Base-by-base conservation (phyloP, 2,888 invertebrate species). In the Pelosia muscerda region DNA sequence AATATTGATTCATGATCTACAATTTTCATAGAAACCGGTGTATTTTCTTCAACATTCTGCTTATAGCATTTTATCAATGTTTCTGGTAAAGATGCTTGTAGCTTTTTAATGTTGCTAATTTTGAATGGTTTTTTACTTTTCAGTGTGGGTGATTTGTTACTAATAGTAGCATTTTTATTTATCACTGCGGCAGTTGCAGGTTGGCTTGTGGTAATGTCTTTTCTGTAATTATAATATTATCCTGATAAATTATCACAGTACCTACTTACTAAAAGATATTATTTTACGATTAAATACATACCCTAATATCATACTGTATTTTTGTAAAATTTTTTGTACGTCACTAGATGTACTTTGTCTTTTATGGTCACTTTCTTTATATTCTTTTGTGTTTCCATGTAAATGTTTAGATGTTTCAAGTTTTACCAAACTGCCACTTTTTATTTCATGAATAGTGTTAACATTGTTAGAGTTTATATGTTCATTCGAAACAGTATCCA, bases 81-180 rank as follows among this genome's bases (percentile, higher is more conserved):
- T 55, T 83, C 71, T 19, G 88, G 84, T 68, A 91, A 75, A 42
- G 81, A 66, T 9, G 84, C 69, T 49, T 87, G 68, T 42, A 88
- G 42, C 49, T 84, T 86, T 63, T 90, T 77, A 63, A 94, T 86
- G 11, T 93, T 90, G 3, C 77, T 86, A 56, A 94, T 94, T 78
- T 86, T 92, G 68, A 90, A 92, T 9, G 89, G 89, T 78, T 86
- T 87, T 64, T 81, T 86, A 42, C 76, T 53, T 78, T 86, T 90
- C 3, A 1, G n/a, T n/a, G 15, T 28, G 9, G 66, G 19, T 38
- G 23, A 26, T 49, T 58, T 63, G 19, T 23, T 64, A n/a, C 63
- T 53, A 19, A 22, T 62, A 65, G 28, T 56, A 65, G 28, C 55
- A 54, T 70, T 64, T 60, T 31, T 71, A 66, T 63, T 70, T 66